Percentiles rank a stretch among this genome's conserved stretches.
phyloP scores from a whole-genome alignment of 2,888 invertebrate species.

The Lordiphosa fenestrarum region DNA sequence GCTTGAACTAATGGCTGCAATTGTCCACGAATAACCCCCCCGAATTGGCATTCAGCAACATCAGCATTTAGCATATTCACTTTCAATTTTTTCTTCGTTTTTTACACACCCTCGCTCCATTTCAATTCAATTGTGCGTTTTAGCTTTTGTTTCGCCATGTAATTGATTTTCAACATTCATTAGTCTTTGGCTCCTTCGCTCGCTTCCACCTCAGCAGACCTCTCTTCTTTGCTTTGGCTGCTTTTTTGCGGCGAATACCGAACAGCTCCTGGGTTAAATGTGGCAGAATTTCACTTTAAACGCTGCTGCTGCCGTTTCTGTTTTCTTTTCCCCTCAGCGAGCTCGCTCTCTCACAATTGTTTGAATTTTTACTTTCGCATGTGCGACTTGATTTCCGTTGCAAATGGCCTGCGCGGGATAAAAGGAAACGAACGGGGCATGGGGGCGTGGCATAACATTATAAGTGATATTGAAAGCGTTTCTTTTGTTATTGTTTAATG shows the following conservation, averaged over 20 bases:
- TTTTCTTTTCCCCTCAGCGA: slow-evolving; percentile 26
- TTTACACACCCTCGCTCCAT: slow-evolving; percentile 2
- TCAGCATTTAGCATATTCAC: slow-evolving; percentile 61
- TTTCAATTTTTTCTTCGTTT: slow-evolving; percentile 39
- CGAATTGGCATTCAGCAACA: slow-evolving; percentile 11
- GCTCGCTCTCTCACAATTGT: slow-evolving; percentile 50
- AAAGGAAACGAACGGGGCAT: slow-evolving; percentile 1
- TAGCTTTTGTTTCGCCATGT: slow-evolving; percentile 37
- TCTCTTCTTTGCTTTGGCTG: slow-evolving; percentile 40
- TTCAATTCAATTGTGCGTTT: slow-evolving; percentile 18
- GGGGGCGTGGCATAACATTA: slow-evolving; percentile 39
- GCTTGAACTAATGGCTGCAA: slow-evolving; percentile 10
- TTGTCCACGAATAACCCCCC: slow-evolving; percentile 8
- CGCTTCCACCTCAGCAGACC: slow-evolving; percentile 12
- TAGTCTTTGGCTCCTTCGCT: slow-evolving; percentile 36
- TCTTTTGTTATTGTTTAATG: slow-evolving; percentile 72
- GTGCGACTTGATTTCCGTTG: slow-evolving; percentile 73
- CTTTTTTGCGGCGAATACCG: slow-evolving; percentile 25
- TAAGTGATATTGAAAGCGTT: slow-evolving; percentile 71
- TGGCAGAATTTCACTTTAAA: slow-evolving; percentile 62
- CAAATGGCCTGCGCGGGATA: slow-evolving; percentile 53
- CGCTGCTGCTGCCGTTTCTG: slow-evolving; percentile 19
- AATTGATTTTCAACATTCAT: slow-evolving; percentile 71
- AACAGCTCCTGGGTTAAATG: slow-evolving; percentile 49
- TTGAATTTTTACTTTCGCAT: slow-evolving; percentile 72